These are phyloP conservation scores for Lepetodrilus schrolli DNA, from an alignment of 2,888 invertebrate genomes.

Conservation along the genomic window DNA sequence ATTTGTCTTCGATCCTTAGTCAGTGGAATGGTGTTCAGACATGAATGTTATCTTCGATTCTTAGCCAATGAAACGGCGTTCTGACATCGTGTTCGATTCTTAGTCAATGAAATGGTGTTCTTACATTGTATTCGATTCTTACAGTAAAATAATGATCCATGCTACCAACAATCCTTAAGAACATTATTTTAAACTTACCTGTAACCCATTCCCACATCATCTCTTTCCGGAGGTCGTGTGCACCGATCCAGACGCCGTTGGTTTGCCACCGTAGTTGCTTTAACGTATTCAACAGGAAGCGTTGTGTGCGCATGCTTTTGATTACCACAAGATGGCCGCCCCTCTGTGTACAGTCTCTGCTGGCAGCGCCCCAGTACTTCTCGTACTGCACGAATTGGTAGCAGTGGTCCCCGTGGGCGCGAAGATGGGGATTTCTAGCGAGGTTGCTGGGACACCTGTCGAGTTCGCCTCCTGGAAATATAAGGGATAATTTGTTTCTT, in stretches of 20 bases:
- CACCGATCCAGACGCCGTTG: slow-evolving; percentile 71
- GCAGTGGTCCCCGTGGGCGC: slow-evolving; percentile 43
- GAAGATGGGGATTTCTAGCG: slow-evolving; percentile 32
- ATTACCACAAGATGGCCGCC: slow-evolving; percentile 61
- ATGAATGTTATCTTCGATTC: too few relatives aligned
- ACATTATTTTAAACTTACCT: slow-evolving; percentile 54
- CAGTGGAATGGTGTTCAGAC: too few relatives aligned
- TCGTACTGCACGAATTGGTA: slow-evolving; percentile 57
- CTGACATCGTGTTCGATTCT: too few relatives aligned
- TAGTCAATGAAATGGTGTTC: too few relatives aligned
- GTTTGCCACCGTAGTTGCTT: slow-evolving; percentile 50
- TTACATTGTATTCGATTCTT: too few relatives aligned
- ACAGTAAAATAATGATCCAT: too few relatives aligned
- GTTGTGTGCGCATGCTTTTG: slow-evolving; percentile 50
- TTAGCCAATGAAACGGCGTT: too few relatives aligned
- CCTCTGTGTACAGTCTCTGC: slow-evolving; percentile 44
- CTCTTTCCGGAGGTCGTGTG: slow-evolving; percentile 59
- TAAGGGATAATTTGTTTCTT: too few relatives aligned
- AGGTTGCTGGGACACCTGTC: slow-evolving; percentile 33
- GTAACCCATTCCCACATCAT: slow-evolving; percentile 63
- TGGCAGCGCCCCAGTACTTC: slow-evolving; percentile 55
- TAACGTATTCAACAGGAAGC: slow-evolving; percentile 44
- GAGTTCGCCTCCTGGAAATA: slow-evolving; percentile 8
- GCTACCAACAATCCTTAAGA: too few relatives aligned
- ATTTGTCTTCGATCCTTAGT: too few relatives aligned